Percentiles rank a stretch among this genome's conserved stretches.
phyloP scores from a whole-genome alignment of 2,113 vertebrate species.

The Pelecanoides urinatrix region DNA sequence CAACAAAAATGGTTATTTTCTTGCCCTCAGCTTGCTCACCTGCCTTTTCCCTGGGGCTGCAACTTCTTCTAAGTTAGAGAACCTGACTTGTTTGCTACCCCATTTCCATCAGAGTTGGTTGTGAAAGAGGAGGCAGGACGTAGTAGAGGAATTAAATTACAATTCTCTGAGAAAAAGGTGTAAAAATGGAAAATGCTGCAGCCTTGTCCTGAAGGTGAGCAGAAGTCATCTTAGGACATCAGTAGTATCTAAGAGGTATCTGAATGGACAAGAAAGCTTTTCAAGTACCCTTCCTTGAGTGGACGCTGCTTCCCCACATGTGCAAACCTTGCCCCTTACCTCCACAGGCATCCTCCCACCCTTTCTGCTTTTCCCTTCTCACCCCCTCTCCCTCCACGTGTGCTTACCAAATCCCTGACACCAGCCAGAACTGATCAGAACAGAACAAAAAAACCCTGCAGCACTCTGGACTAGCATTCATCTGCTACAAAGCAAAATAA shows the following conservation, averaged over 20 bases:
- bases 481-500: neutral
- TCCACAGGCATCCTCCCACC: neutral
- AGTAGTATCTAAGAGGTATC: neutral
- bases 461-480: neutral
- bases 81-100: neutral
- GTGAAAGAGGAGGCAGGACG: neutral
- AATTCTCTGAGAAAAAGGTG: neutral
- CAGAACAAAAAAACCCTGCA: neutral
- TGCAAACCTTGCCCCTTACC: neutral
- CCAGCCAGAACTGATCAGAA: neutral
- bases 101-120: neutral
- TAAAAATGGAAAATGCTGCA: neutral
- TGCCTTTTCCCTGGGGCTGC: neutral
- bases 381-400: rapidly evolving
- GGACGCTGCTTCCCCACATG: rapidly evolving
- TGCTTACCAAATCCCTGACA: neutral
- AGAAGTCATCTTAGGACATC: neutral
- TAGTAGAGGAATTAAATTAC: neutral
- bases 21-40: neutral
- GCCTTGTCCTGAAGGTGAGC: neutral
- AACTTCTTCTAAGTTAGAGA: neutral
- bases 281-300: neutral
- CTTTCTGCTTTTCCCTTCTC: neutral
- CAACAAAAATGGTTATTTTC: neutral
- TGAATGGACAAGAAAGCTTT: rapidly evolving